phyloP scores from a whole-genome alignment of 2,113 vertebrate species.

The Cololabis saira region DNA sequence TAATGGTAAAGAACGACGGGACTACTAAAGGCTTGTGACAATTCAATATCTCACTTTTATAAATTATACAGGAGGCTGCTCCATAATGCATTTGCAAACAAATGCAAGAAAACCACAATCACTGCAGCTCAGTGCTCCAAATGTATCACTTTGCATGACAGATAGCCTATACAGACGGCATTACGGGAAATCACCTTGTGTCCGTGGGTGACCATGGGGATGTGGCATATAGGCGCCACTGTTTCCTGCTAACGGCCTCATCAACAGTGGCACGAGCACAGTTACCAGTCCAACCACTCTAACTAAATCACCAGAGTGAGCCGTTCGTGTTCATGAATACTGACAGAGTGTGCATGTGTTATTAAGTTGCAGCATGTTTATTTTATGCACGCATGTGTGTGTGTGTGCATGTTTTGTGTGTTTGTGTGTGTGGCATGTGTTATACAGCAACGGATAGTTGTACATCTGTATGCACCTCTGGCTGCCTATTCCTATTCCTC shows the following conservation, averaged over 20 bases:
- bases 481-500: constrained; percentile 44
- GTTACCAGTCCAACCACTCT: constrained; percentile 60
- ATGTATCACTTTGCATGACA: constrained; percentile 36
- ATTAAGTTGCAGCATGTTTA: constrained; percentile 58
- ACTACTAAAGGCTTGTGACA: constrained; percentile 33
- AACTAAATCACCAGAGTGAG: constrained; percentile 52
- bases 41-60: constrained; percentile 42
- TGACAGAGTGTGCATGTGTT: constrained; percentile 52
- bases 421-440: constrained; percentile 26
- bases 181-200: constrained; percentile 53
- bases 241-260: constrained; percentile 28
- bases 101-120: constrained; percentile 50
- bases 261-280: constrained; percentile 22
- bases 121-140: constrained; percentile 12
- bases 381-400: constrained; percentile 45
- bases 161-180: constrained; percentile 18
- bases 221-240: constrained; percentile 1
- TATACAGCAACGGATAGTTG: constrained; percentile 6
- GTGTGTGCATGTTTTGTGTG: constrained; percentile 11
- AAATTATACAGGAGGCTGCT: constrained; percentile 50
- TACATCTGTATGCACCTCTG: constrained; percentile 66
- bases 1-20: not conserved
- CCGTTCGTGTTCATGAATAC: constrained; percentile 69
- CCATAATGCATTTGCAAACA: constrained; percentile 45
- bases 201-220: constrained; percentile 30